A percentile compares a stretch with the other conserved stretches of the same genome.
phyloP scores from a whole-genome alignment of 2,888 invertebrate species.

The Aphrophora alni region DNA sequence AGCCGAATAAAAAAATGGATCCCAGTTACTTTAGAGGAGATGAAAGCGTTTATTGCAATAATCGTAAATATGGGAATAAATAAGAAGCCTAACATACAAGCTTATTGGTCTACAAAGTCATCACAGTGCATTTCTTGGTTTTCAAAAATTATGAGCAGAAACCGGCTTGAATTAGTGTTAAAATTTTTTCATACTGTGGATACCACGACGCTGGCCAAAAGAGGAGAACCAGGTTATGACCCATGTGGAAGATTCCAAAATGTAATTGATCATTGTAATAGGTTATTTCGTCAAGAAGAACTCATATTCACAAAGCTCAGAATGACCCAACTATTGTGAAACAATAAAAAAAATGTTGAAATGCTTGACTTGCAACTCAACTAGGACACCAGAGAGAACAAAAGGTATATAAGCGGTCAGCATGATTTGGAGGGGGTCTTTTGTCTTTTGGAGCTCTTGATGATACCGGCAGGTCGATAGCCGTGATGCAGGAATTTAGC shows the following conservation, averaged over 20 bases:
- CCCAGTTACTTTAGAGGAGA: conserved; percentile 6
- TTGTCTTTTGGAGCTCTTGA: no score
- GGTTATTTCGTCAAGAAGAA: conserved; percentile 18
- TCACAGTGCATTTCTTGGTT: conserved; percentile 25
- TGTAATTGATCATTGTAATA: conserved; percentile 30
- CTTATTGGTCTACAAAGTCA: conserved; percentile 23
- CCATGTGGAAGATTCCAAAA: conserved; percentile 31
- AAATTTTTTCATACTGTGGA: conserved; percentile 34
- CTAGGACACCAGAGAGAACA: no score
- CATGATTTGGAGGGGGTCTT: no score
- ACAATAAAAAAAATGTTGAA: no score
- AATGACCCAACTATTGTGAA: no score
- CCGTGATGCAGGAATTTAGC: no score
- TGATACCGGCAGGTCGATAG: no score
- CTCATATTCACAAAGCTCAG: no score
- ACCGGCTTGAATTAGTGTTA: conserved; percentile 28
- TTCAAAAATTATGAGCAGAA: conserved; percentile 15
- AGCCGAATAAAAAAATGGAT: conserved; percentile 14
- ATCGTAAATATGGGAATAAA: conserved; percentile 34
- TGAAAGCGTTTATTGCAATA: conserved; percentile 34
- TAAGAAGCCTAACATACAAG: conserved; percentile 8
- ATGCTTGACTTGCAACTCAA: no score
- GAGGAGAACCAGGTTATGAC: conserved; percentile 22
- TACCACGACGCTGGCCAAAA: neutral
- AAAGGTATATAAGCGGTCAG: no score